These are phyloP conservation scores for Acinonyx jubatus DNA, from an alignment of 2,113 vertebrate genomes.

Conservation along the genomic window DNA sequence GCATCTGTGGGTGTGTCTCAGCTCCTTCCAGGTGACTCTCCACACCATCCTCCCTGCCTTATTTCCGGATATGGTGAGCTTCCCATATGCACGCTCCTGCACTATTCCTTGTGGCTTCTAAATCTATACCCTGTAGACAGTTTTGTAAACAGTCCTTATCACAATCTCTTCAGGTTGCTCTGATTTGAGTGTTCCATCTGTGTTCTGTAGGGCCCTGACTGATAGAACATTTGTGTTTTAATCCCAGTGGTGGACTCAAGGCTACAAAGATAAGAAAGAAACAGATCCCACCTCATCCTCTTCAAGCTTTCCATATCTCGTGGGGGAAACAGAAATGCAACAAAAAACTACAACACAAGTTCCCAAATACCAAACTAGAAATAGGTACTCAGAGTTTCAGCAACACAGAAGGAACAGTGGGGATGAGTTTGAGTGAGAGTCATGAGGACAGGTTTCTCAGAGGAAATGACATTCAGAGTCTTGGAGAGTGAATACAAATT, in stretches of 20 bases:
- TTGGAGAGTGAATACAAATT: neutral
- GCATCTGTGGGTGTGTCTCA: neutral
- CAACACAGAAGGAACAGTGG: neutral
- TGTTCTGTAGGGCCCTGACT: neutral
- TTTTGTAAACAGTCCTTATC: neutral
- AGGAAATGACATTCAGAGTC: neutral
- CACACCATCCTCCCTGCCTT: no score
- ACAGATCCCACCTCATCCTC: neutral
- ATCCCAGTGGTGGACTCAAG: neutral
- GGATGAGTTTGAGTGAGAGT: neutral
- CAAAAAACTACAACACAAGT: neutral
- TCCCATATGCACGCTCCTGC: neutral
- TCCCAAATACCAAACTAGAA: neutral
- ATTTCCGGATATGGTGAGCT: neutral
- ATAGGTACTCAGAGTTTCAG: neutral
- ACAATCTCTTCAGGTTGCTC: neutral
- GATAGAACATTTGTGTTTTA: neutral
- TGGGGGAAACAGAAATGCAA: neutral
- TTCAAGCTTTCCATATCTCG: neutral
- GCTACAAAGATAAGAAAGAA: neutral
- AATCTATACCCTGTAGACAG: neutral
- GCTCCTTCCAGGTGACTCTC: neutral
- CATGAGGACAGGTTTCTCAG: neutral
- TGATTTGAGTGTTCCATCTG: neutral
- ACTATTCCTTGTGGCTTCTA: neutral